A percentile compares a stretch with the other conserved stretches of the same genome.
Evolutionary conservation across 2,113 vertebrate genomes (phyloP).

Genomic region (Callorhinus ursinus): DNA sequence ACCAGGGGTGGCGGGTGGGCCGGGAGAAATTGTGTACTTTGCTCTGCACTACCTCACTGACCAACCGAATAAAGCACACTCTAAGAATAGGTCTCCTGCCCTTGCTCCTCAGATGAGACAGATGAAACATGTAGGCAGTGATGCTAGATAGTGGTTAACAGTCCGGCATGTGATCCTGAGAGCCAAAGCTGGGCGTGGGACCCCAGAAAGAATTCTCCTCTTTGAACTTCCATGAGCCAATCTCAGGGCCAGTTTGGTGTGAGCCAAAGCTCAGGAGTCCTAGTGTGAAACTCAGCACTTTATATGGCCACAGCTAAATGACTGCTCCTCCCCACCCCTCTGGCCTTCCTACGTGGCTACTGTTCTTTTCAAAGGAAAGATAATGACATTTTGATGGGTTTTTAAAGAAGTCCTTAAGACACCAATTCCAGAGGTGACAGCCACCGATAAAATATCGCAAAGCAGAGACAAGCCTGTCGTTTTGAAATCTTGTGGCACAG

Average conservation of each 20-base stretch:
- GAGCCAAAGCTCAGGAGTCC: not conserved
- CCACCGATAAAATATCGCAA: constrained; percentile 16
- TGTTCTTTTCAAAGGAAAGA: constrained; percentile 19
- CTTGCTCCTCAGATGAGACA: not conserved
- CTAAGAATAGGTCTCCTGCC: not conserved
- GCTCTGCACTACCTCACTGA: not conserved
- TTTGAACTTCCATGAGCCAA: not conserved
- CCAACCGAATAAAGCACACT: not conserved
- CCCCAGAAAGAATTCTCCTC: not conserved
- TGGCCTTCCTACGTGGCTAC: not conserved
- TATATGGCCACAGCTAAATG: not conserved
- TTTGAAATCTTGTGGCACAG: not conserved
- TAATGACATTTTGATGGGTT: not conserved
- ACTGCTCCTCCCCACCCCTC: not conserved
- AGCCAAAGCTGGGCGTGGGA: not conserved
- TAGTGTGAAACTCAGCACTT: constrained; percentile 28
- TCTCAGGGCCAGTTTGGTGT: not conserved
- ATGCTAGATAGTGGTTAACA: not conserved
- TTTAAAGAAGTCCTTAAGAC: constrained; percentile 35
- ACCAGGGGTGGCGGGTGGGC: not conserved
- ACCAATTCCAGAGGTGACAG: not conserved
- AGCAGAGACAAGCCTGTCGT: not conserved
- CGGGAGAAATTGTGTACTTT: not conserved
- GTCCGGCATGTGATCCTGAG: not conserved
- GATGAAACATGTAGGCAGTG: not conserved